Evolutionary conservation across 37 sponge, comb jelly and placozoan species (phyloP).

Genomic region (Crambe crambe): DNA sequence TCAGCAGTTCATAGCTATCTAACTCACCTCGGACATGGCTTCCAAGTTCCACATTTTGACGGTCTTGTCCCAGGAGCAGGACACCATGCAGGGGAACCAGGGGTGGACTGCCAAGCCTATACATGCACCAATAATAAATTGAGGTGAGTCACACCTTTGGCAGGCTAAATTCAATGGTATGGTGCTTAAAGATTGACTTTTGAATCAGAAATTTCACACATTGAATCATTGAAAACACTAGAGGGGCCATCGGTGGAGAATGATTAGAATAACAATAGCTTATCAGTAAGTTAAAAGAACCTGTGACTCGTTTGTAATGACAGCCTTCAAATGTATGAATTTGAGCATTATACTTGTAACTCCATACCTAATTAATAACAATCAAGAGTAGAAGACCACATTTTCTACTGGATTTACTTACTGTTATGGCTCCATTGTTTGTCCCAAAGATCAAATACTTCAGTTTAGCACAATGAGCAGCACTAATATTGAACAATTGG

Average conservation of each 20-base stretch:
- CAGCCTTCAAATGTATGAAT: neutral
- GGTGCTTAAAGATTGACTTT: too few species aligned
- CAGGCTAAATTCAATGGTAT: too few species aligned
- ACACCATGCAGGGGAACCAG: slow-evolving; percentile 29
- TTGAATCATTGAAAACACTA: too few species aligned
- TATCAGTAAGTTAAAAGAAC: too few species aligned
- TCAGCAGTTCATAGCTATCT: neutral
- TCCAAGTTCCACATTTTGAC: slow-evolving; percentile 57
- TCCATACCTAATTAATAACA: neutral
- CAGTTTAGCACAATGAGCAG: slow-evolving; percentile 18
- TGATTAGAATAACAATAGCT: too few species aligned
- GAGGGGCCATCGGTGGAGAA: too few species aligned
- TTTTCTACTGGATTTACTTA: slow-evolving; percentile 12
- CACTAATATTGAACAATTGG: slow-evolving; percentile 22
- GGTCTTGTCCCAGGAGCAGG: slow-evolving; percentile 65
- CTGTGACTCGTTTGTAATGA: too few species aligned
- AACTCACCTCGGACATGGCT: slow-evolving; percentile 48
- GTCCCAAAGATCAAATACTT: slow-evolving; percentile 49
- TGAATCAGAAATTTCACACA: too few species aligned
- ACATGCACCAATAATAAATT: too few species aligned
- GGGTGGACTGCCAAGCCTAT: slow-evolving; percentile 38
- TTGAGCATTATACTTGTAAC: neutral
- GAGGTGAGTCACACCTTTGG: too few species aligned
- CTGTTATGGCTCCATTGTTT: slow-evolving; percentile 56
- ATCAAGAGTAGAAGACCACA: neutral